Evolutionary conservation across 2,113 vertebrate genomes (phyloP), one percentile per base, ranked within the genome.

Genomic region (Actinemys pallida): DNA sequence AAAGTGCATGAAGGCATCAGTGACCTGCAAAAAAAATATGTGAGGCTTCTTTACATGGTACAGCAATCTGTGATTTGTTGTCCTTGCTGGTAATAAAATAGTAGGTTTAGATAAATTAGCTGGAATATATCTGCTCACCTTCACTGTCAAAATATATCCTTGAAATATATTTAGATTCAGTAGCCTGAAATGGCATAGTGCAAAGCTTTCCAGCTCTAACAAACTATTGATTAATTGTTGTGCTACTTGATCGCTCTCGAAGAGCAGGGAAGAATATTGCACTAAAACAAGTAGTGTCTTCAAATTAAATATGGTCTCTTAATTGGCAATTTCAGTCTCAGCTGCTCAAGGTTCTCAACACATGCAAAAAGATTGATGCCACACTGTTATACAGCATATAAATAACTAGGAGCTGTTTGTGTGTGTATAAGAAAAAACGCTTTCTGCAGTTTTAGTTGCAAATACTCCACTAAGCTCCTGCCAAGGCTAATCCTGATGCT

Each of bases 221-320:
- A 81, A 94, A 93, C 89, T 91, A 84, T 6, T 95, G 94, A 96
- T 83, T 83, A 95, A 94, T 84, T 89, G 54, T 81, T 53, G 22
- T 1, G 24, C 90, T 90, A 56, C 86, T 88, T 84, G 86, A 87
- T 90, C 91, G 85, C 94, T 93, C 91, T 84, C 81, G 89, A 84
- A 89, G 59, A 2, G 24, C 75, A 80, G 81, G 76, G 81, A 92
- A 92, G 87, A 95, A 53, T 31, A 90, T 80, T 93, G 92, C 91
- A 82, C 39, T 91, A 88, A 89, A 92, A 95, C 87, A 94, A 83
- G 69, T 83, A 83, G 49, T 78, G 87, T 78, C 93, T 90, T 90
- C 81, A 1, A 2, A 93, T 95, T 94, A 89, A 96, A 92, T 91
- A 75, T 39, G 52, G 8, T 87, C 87, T 88, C 62, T 76, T 79